Base-by-base conservation (phyloP, 2,113 vertebrate genomes). In the Brachypteracias leptosomus region DNA sequence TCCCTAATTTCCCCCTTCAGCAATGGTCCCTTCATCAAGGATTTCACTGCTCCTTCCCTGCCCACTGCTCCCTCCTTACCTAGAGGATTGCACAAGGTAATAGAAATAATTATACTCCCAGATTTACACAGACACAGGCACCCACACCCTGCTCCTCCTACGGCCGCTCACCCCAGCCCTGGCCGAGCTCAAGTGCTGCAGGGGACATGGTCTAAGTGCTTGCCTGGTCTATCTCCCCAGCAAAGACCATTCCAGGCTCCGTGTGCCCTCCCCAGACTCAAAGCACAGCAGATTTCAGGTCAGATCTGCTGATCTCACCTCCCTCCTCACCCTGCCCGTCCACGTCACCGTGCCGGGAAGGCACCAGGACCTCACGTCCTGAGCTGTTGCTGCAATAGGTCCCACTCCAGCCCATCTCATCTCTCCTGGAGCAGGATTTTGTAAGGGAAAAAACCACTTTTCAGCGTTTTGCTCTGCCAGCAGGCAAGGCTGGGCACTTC, bases 31-130 rank as follows among this genome's bases (percentile, higher is more conserved):
- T 86, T 75, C 47, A 80, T 90, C 66, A 74, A 46, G 88, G 21
- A 18, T 55, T 65, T 95, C 51, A 6, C 74, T 82, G 58, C 66
- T 95, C 77, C 91, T 76, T 84, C 68, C 38, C 80, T 91, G 87
- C 86, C 80, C 55, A 68, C 87, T 88, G 77, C 84, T 94, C 81
- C 42, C 55, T 95, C 85, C 91, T 94, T 62, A 61, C 84, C 85
- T 70, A 38, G 54, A 59, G 85, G 91, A 58, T 76, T 93, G 78
- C 88, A 90, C 75, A 88, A 93, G 89, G 62, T 33, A 46, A 67
- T 77, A 35, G 38, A 90, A 89, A 58, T 88, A 94, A 79, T 82
- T 65, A 85, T 16, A n/a, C 74, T 51, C 78, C 24, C 36, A 52
- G 55, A 35, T 82, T 63, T 57, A 15, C 79, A 57, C 31, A 85